Evolutionary conservation across 1,140 invertebrate genomes (phyloP).

Genomic region (Lineus longissimus): DNA sequence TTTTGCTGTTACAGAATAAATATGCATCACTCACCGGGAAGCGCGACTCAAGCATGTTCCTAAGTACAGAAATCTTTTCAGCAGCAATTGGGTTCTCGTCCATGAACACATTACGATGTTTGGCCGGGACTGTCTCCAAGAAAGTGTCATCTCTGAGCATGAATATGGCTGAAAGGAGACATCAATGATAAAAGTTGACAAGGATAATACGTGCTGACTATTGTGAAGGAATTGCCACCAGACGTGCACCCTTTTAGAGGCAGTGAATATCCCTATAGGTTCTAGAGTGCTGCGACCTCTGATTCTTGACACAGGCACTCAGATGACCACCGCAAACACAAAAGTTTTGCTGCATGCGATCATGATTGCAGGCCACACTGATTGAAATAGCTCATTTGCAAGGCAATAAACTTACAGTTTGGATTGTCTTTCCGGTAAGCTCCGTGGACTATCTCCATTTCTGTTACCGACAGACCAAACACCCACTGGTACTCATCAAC

Average conservation of each 20-base stretch:
- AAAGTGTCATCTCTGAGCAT: slow-evolving; percentile 39
- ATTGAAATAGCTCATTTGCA: too few relatives aligned
- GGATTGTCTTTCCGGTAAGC: slow-evolving; percentile 50
- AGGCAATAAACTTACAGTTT: slow-evolving; percentile 51
- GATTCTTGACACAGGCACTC: too few relatives aligned
- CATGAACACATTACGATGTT: neutral
- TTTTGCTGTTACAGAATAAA: too few relatives aligned
- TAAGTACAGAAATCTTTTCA: slow-evolving; percentile 33
- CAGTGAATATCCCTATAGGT: too few relatives aligned
- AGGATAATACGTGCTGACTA: too few relatives aligned
- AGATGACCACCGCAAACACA: too few relatives aligned
- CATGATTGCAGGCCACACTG: too few relatives aligned
- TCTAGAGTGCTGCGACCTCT: too few relatives aligned
- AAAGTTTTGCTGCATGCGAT: too few relatives aligned
- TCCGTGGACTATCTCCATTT: slow-evolving; percentile 48
- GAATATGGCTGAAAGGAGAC: slow-evolving; percentile 33
- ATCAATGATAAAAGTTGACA: too few relatives aligned
- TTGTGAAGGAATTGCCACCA: too few relatives aligned
- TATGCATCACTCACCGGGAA: slow-evolving; percentile 46
- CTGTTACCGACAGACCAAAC: slow-evolving; percentile 46
- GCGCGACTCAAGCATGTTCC: slow-evolving; percentile 32
- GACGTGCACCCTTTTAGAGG: too few relatives aligned
- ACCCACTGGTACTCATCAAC: slow-evolving; percentile 42
- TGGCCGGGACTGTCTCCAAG: slow-evolving; percentile 29
- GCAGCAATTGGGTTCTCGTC: slow-evolving; percentile 7